phyloP scores from a whole-genome alignment of 2,888 invertebrate species.

The Schizaphis graminum region DNA sequence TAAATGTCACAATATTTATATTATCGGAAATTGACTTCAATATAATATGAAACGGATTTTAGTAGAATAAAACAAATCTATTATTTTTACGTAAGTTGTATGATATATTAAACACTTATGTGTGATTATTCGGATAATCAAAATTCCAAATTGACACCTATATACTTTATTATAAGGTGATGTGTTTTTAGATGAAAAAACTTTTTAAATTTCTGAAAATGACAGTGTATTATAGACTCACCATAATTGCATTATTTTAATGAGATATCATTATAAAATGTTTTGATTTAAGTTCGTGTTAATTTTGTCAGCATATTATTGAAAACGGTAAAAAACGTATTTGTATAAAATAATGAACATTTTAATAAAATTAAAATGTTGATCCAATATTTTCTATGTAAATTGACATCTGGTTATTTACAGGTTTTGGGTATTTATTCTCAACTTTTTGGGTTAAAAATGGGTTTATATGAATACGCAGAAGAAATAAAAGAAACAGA shows the following conservation, averaged over 20 bases:
- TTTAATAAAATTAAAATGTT: constrained; percentile 42
- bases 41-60: not conserved
- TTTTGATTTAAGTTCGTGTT: not conserved
- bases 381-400: constrained; percentile 21
- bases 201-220: not conserved
- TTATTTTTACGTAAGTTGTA: not conserved
- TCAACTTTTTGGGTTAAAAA: constrained; percentile 1
- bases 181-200: not conserved
- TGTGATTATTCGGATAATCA: not conserved
- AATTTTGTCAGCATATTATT: no score
- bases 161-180: not conserved
- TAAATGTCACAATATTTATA: not conserved
- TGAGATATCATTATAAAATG: not conserved
- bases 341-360: not conserved
- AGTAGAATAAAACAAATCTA: not conserved
- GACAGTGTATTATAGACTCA: not conserved
- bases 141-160: not conserved
- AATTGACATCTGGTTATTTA: constrained; percentile 57
- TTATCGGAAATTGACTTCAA: not conserved
- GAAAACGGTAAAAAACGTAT: not conserved
- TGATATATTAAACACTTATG: not conserved
- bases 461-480: not conserved
- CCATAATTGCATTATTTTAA: not conserved
- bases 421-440: constrained; percentile 7
- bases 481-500: not conserved